phyloP scores from a whole-genome alignment of 2,113 vertebrate species.

The Ranitomeya variabilis region DNA sequence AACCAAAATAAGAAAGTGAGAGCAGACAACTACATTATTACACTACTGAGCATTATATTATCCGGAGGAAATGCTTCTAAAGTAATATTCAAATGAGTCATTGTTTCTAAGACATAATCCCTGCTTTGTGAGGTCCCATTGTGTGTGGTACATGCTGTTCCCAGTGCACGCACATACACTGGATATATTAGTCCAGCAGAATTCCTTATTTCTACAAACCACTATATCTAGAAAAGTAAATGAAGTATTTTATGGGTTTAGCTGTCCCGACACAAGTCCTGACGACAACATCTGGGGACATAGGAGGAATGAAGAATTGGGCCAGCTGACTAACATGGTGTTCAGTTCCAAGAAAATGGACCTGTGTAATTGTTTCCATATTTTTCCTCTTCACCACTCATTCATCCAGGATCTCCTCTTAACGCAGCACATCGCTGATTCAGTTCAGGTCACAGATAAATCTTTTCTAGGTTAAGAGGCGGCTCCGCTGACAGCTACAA shows the following conservation, averaged over 20 bases:
- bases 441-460: constrained; percentile 24
- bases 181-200: neutral
- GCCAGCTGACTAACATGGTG: neutral
- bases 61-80: neutral
- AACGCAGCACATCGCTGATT: constrained; percentile 17
- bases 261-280: neutral
- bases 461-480: constrained; percentile 8
- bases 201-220: neutral
- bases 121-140: neutral
- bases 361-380: constrained; percentile 45
- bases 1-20: neutral
- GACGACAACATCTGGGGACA: neutral
- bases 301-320: neutral
- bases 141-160: neutral
- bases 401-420: neutral
- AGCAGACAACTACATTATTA: neutral
- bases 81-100: neutral
- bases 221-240: neutral
- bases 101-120: neutral
- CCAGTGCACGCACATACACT: neutral
- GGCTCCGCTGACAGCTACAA: neutral
- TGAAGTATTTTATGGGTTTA: neutral
- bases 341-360: constrained; percentile 13
- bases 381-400: neutral
- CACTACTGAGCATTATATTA: neutral